Conservation (phyloP, 2,888 invertebrate genomes). For the Drosophila suboccidentalis region DNA sequence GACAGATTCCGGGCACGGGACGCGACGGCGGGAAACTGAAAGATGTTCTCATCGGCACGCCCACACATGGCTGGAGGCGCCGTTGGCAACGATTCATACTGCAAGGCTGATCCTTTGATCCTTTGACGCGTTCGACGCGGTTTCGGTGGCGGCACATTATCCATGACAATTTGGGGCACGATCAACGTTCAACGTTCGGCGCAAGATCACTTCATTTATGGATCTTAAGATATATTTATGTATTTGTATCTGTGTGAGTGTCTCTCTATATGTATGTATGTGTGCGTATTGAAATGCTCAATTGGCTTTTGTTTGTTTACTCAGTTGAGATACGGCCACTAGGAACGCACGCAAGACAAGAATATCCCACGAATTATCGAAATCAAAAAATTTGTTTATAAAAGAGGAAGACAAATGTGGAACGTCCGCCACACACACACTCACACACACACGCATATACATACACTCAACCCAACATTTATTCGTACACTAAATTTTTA, state of each 20-base stretch:
- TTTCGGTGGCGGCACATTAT: conserved; percentile 63
- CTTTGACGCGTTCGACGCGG: conserved; percentile 65
- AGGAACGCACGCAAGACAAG: conserved; percentile 74
- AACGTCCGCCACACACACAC: conserved; percentile 65
- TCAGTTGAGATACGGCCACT: conserved; percentile 69
- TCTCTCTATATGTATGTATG: conserved; percentile 12
- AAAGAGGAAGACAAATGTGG: conserved; percentile 79
- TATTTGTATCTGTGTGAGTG: neutral
- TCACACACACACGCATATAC: conserved; percentile 5
- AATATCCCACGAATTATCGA: conserved; percentile 74
- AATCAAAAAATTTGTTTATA: conserved; percentile 74
- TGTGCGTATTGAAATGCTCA: conserved; percentile 62
- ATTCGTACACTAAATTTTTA: too few relatives aligned
- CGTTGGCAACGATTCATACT: conserved; percentile 77
- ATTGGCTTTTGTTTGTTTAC: conserved; percentile 76
- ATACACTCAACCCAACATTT: neutral
- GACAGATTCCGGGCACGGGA: conserved; percentile 70
- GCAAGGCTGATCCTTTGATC: conserved; percentile 33
- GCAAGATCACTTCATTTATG: conserved; percentile 25
- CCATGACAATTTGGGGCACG: conserved; percentile 40
- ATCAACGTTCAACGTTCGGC: conserved; percentile 1
- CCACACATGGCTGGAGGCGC: conserved; percentile 79
- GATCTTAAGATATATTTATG: neutral
- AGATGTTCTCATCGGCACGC: conserved; percentile 72
- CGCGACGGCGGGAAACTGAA: conserved; percentile 77